Evolutionary conservation across 2,113 vertebrate genomes (phyloP).

Genomic region (Lota lota): DNA sequence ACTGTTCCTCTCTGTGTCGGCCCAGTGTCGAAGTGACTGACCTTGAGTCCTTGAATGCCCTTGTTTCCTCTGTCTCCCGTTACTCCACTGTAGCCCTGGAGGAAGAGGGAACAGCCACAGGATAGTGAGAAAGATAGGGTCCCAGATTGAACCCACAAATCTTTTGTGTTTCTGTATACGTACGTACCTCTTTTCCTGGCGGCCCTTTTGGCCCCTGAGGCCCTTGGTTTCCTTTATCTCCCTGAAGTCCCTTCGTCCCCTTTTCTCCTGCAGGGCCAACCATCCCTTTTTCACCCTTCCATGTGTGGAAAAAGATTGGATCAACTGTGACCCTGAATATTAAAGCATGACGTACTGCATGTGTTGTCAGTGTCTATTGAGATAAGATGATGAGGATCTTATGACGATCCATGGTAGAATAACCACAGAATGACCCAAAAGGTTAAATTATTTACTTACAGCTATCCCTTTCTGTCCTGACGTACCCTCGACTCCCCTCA

Average conservation of each 20-base stretch:
- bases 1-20: no score
- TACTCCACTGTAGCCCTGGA: slow-evolving; percentile 62
- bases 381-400: not conserved
- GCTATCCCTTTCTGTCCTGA: slow-evolving; percentile 52
- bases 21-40: slow-evolving; percentile 27
- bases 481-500: slow-evolving; percentile 49
- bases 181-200: slow-evolving; percentile 64
- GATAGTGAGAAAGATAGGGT: not conserved
- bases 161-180: not conserved
- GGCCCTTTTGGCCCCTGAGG: slow-evolving; percentile 48
- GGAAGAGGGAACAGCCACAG: not conserved
- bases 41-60: slow-evolving; percentile 65
- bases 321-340: slow-evolving; percentile 1
- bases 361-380: not conserved
- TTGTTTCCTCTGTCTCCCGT: slow-evolving; percentile 60
- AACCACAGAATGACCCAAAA: not conserved
- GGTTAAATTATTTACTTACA: slow-evolving; percentile 55
- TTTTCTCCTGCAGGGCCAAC: slow-evolving; percentile 46
- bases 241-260: slow-evolving; percentile 59
- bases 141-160: not conserved
- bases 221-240: slow-evolving; percentile 59
- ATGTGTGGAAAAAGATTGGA: slow-evolving; percentile 10
- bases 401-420: not conserved
- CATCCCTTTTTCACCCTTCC: slow-evolving; percentile 68
- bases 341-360: not conserved